Evolutionary conservation across 2,113 vertebrate genomes (phyloP).

Genomic region (Psophia crepitans): DNA sequence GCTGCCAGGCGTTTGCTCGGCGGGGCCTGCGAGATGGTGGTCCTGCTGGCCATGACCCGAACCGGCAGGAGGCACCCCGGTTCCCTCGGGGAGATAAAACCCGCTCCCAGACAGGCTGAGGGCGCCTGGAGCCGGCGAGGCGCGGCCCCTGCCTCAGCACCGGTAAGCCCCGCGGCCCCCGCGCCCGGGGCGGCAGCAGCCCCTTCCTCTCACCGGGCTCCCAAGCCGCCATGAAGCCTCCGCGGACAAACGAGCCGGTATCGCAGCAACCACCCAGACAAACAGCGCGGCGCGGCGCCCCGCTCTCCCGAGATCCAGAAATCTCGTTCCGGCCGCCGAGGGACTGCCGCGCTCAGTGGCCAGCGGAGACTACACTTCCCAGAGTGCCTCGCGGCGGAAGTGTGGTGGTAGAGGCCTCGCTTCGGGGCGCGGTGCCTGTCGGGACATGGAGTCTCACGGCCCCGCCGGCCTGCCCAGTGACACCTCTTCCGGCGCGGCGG

Average conservation of each 20-base stretch:
- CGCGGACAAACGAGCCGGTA: neutral
- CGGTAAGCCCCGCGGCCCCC: too few species aligned
- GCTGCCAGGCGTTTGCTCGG: neutral
- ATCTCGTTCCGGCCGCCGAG: fast-evolving
- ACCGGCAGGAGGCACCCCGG: fast-evolving
- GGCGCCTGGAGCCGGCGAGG: too few species aligned
- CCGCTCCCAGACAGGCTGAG: neutral
- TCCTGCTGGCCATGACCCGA: fast-evolving
- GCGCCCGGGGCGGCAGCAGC: too few species aligned
- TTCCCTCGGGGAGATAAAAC: neutral
- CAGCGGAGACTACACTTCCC: fast-evolving
- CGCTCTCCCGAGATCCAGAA: neutral
- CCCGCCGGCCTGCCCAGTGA: fast-evolving
- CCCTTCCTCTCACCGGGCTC: neutral
- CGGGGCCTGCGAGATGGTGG: fast-evolving
- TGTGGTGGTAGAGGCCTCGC: fast-evolving
- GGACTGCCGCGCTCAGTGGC: fast-evolving
- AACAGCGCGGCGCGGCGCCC: fast-evolving
- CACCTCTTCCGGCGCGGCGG: neutral
- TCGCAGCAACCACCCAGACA: neutral
- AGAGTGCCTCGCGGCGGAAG: fast-evolving
- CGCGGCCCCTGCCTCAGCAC: fast-evolving
- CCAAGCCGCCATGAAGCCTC: fast-evolving
- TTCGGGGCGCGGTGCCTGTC: neutral
- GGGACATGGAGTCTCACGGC: neutral